These are phyloP conservation scores for Yponomeuta plumbellus DNA, from an alignment of 2,888 invertebrate species.

Conservation along the genomic window DNA sequence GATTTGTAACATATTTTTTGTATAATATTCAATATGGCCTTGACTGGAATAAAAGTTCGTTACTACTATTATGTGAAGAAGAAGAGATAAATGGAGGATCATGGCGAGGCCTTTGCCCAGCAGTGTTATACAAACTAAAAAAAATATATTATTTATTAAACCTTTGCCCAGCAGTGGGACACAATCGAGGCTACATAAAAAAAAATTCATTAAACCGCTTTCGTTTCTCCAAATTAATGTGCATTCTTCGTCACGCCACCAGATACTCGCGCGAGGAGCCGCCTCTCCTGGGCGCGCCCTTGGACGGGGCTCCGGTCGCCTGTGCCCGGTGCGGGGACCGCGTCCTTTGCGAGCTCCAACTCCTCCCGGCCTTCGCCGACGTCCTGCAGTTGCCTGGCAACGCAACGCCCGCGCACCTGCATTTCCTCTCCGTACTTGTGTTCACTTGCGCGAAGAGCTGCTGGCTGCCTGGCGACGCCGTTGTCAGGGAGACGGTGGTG, in stretches of 20 bases:
- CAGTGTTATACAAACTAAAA: too few relatives aligned
- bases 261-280: constrained; percentile 86
- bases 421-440: constrained; percentile 91
- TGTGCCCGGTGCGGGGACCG: constrained; percentile 84
- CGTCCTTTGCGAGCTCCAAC: constrained; percentile 87
- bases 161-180: too few relatives aligned
- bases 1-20: too few relatives aligned
- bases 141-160: too few relatives aligned
- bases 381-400: constrained; percentile 78
- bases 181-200: too few relatives aligned
- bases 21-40: too few relatives aligned
- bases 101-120: too few relatives aligned
- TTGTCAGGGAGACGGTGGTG: constrained; percentile 82
- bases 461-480: constrained; percentile 83
- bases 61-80: too few relatives aligned
- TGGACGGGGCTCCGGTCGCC: constrained; percentile 55
- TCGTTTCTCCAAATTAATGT: too few relatives aligned
- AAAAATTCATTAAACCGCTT: neutral
- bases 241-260: constrained; percentile 15
- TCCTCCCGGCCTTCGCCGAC: constrained; percentile 87
- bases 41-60: too few relatives aligned
- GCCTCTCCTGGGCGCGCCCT: constrained; percentile 81
- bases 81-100: too few relatives aligned
- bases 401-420: constrained; percentile 75
- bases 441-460: constrained; percentile 91